phyloP scores from a whole-genome alignment of 2,888 invertebrate species.

The Thecophora atra region DNA sequence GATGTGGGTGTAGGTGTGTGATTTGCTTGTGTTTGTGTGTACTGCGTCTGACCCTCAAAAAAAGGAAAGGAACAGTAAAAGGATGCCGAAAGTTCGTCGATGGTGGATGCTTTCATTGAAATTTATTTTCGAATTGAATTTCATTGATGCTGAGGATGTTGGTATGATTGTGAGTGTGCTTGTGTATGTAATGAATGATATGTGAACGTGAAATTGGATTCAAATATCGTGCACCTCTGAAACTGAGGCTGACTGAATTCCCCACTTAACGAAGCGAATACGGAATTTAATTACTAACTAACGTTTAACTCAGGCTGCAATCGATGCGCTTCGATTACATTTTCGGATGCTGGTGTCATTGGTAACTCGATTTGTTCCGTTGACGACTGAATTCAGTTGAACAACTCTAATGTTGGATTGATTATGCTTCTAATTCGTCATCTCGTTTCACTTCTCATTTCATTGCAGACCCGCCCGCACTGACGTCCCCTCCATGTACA shows the following conservation, averaged over 20 bases:
- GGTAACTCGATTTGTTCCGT: too few relatives aligned
- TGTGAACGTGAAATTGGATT: background rate
- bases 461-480: constrained; percentile 63
- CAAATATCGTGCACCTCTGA: background rate
- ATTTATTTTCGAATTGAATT: constrained; percentile 32
- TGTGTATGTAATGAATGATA: background rate
- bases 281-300: background rate
- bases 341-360: too few relatives aligned
- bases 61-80: background rate
- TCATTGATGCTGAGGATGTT: background rate
- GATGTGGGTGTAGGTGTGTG: background rate
- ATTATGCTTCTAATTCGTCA: background rate
- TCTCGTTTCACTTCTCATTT: background rate
- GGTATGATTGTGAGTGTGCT: background rate
- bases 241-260: background rate
- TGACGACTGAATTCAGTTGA: background rate
- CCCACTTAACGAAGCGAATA: background rate
- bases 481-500: constrained; percentile 67
- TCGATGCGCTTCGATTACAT: too few relatives aligned
- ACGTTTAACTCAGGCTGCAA: background rate
- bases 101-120: constrained; percentile 24
- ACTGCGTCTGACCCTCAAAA: background rate
- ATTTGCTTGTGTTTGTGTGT: constrained; percentile 16
- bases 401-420: background rate
- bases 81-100: background rate